Evolutionary conservation across 2,113 vertebrate species (phyloP), one percentile per base, ranked within the genome.

Genomic region (Fukomys damarensis): DNA sequence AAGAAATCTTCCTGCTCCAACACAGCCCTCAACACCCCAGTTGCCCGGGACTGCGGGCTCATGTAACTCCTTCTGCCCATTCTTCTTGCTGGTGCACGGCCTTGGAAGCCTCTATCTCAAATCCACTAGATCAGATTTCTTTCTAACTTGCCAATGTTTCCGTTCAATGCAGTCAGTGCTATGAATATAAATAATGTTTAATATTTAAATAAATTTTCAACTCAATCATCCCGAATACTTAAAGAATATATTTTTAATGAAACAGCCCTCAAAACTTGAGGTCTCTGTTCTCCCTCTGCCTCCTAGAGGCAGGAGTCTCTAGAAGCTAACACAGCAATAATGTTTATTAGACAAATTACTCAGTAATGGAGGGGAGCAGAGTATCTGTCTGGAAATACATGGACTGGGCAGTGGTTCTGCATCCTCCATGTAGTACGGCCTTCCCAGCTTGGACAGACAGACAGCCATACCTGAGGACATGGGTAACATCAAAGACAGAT

Each of bases 31-130:
- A 4, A 14, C n/a, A 2, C 19, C 61, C 5, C 58, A 22, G 2
- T 2, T n/a, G 52, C n/a, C 22, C 2, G 16, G 7, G 1, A 8
- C 26, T 1, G 1, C 1, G 17, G 2, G 7, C 7, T 41, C 22
- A 5, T 24, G 38, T 4, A 22, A 7, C 5, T 24, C 3, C 7
- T 1, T 3, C 28, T 17, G 4, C 35, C 72, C n/a, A 4, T 11
- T 7, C 0, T 77, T 58, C 81, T 22, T 61, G 6, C 30, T 30
- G 5, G 28, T 8, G 22, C 14, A 7, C 4, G 30, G n/a, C 11
- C 41, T 66, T 80, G 70, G 68, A 46, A 17, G 30, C 13, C 26
- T 56, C 13, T 6, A 26, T 54, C 83, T 35, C 35, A 74, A 46
- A 93, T 63, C 2, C 54, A 41, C 58, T 72, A 61, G 5, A 81